These are phyloP conservation scores for Lycocorax pyrrhopterus DNA, from an alignment of 2,113 vertebrate species.

Conservation along the genomic window DNA sequence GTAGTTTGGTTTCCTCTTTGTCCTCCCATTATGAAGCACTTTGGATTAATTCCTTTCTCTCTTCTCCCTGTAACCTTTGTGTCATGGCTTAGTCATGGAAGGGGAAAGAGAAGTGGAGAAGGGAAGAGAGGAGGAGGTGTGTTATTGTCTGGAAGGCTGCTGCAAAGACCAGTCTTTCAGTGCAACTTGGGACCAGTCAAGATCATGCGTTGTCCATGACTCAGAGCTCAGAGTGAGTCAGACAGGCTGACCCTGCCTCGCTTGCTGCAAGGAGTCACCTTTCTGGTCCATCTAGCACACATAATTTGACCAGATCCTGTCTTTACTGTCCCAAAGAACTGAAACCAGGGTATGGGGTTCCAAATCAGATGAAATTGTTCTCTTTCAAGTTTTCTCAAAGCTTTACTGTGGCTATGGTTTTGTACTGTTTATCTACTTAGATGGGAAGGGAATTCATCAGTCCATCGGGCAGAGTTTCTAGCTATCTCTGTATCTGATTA, in stretches of 20 bases:
- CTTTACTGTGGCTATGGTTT: background rate
- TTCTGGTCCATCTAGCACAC: background rate
- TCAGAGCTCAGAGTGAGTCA: constrained; percentile 34
- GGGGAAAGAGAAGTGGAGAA: background rate
- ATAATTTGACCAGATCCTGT: background rate
- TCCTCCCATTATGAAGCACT: background rate
- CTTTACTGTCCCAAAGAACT: background rate
- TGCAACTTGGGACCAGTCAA: background rate
- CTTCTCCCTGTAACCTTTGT: background rate
- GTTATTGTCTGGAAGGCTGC: background rate
- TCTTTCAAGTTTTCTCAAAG: background rate
- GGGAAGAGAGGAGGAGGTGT: background rate
- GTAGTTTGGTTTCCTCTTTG: background rate
- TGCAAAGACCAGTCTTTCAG: background rate
- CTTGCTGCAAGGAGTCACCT: background rate
- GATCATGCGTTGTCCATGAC: accelerated
- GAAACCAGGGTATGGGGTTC: background rate
- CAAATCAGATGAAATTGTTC: background rate
- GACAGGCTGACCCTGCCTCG: background rate
- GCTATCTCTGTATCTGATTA: background rate
- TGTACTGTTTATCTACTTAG: background rate
- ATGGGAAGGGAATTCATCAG: background rate
- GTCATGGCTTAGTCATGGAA: background rate
- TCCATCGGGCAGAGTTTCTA: background rate
- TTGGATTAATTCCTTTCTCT: background rate